phyloP scores from a whole-genome alignment of 2,113 vertebrate genomes.

The Tiliqua scincoides region DNA sequence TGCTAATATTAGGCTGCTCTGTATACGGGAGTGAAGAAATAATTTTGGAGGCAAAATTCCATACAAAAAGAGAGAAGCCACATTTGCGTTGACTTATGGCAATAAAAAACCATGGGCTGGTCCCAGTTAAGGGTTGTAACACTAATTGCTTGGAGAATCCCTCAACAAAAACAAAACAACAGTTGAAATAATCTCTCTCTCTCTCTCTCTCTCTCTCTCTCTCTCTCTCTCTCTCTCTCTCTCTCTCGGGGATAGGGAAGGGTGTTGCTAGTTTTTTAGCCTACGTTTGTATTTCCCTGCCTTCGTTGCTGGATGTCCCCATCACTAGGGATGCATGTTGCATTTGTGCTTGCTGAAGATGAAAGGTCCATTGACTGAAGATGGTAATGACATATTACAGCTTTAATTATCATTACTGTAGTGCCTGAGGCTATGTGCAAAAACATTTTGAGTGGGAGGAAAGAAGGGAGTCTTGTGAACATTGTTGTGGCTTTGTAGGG shows the following conservation, averaged over 20 bases:
- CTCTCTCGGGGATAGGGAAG: too few relatives aligned
- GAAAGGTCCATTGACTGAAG: conserved; percentile 21
- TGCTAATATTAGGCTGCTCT: neutral
- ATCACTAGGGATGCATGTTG: neutral
- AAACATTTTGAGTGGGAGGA: conserved; percentile 60
- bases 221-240: too few relatives aligned
- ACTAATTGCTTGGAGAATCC: neutral
- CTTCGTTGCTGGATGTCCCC: neutral
- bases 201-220: too few relatives aligned
- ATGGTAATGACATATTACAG: conserved; percentile 62
- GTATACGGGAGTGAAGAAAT: too few relatives aligned
- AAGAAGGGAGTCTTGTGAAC: conserved; percentile 59
- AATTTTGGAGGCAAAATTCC: too few relatives aligned
- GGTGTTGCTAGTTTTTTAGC: rapidly evolving
- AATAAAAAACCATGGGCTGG: neutral
- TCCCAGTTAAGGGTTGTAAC: neutral
- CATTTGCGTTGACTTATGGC: neutral
- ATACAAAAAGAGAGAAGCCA: neutral
- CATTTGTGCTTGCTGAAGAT: neutral
- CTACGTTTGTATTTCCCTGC: neutral
- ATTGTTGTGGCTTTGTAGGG: conserved; percentile 69
- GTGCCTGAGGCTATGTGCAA: conserved; percentile 63
- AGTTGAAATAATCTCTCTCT: too few relatives aligned
- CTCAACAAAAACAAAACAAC: neutral
- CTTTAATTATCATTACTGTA: conserved; percentile 65